phyloP scores from a whole-genome alignment of 2,113 vertebrate species.

The Myrmecobius fasciatus region DNA sequence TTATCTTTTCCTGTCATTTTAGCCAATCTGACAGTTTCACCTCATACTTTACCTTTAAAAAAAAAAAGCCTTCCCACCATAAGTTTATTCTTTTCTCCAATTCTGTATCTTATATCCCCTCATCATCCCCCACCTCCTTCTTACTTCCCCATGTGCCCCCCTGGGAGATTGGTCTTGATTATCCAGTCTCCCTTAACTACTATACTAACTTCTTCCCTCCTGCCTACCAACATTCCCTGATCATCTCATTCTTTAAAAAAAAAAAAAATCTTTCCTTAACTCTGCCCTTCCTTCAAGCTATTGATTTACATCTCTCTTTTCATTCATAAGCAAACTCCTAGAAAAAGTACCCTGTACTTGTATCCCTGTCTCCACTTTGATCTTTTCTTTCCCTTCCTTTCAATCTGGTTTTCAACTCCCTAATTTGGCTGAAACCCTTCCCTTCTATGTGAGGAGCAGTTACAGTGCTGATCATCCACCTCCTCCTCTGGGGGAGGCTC shows the following conservation, averaged over 20 bases:
- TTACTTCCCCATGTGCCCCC: background rate
- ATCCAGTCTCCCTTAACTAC: background rate
- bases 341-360: background rate
- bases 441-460: background rate
- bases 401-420: background rate
- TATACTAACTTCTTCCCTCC: background rate
- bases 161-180: background rate
- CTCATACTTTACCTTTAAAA: background rate
- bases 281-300: background rate
- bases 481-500: background rate
- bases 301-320: background rate
- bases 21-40: no score
- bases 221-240: background rate
- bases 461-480: background rate
- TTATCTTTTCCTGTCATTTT: no score
- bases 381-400: background rate
- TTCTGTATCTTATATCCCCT: background rate
- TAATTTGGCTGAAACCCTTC: background rate
- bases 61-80: background rate
- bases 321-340: background rate
- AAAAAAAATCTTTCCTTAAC: no score
- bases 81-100: background rate
- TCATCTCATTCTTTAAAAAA: background rate
- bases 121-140: background rate
- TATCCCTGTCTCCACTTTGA: background rate